Evolutionary conservation across 1,140 invertebrate species (phyloP).

Genomic region (Battus philenor): DNA sequence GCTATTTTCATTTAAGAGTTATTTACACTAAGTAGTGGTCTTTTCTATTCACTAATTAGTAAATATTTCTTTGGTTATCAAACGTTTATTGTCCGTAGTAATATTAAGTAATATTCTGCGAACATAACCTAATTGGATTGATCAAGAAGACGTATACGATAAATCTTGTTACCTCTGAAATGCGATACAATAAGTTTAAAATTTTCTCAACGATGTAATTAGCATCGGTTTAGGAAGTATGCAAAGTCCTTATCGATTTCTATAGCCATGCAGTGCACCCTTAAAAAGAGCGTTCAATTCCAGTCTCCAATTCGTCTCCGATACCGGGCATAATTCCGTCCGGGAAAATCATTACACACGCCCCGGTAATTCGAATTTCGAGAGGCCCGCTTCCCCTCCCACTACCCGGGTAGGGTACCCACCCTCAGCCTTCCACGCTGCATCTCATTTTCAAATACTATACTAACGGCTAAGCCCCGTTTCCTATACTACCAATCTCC

Average conservation of each 20-base stretch:
- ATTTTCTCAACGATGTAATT: conserved; percentile 7
- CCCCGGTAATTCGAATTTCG: conserved; percentile 73
- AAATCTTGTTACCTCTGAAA: too few relatives aligned
- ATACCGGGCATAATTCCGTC: conserved; percentile 67
- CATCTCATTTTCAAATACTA: conserved; percentile 73
- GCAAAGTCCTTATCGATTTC: conserved; percentile 3
- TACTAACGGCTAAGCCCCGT: conserved; percentile 48
- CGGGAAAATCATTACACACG: conserved; percentile 75
- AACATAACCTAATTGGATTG: too few relatives aligned
- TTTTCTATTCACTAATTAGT: too few relatives aligned
- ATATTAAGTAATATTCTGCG: too few relatives aligned
- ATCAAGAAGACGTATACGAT: too few relatives aligned
- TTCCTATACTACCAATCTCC: conserved; percentile 33
- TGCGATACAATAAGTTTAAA: too few relatives aligned
- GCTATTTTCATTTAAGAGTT: too few relatives aligned
- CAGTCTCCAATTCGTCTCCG: conserved; percentile 53
- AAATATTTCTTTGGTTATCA: too few relatives aligned
- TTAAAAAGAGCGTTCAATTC: conserved; percentile 64
- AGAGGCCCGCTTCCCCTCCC: conserved; percentile 37
- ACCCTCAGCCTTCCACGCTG: conserved; percentile 46
- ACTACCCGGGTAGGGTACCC: conserved; percentile 20
- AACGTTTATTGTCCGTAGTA: too few relatives aligned
- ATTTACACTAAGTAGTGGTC: too few relatives aligned
- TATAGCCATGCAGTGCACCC: conserved; percentile 20
- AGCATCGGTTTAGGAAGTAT: conserved; percentile 7